Evolutionary conservation across 2,113 vertebrate genomes (phyloP).

Genomic region (Mola mola): DNA sequence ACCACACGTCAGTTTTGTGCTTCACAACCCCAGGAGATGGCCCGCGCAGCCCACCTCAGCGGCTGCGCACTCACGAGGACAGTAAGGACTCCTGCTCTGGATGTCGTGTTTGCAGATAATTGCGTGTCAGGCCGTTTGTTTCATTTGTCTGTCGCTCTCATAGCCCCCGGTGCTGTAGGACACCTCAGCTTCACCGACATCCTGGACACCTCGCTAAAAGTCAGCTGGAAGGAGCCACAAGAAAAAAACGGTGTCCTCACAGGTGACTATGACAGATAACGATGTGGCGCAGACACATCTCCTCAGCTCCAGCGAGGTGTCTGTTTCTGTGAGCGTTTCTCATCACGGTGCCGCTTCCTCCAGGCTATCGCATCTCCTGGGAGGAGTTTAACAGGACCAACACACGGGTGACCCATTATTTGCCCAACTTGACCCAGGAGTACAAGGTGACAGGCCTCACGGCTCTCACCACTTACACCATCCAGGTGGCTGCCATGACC

Average conservation of each 20-base stretch:
- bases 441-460: constrained; percentile 97
- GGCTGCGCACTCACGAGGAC: constrained; percentile 93
- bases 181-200: constrained; percentile 97
- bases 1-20: constrained; percentile 91
- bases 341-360: background rate
- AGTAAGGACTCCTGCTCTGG: constrained; percentile 82
- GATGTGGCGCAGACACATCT: background rate
- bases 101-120: constrained; percentile 13
- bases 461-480: constrained; percentile 97
- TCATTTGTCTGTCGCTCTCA: background rate
- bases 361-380: constrained; percentile 99
- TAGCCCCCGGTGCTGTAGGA: constrained; percentile 94
- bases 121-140: background rate
- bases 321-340: background rate
- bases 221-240: constrained; percentile 96
- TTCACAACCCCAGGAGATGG: constrained; percentile 97
- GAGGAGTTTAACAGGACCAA: constrained; percentile 98
- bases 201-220: constrained; percentile 96
- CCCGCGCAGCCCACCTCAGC: constrained; percentile 89
- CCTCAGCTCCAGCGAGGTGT: background rate
- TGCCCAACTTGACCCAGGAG: constrained; percentile 94
- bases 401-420: constrained; percentile 94
- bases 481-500: constrained; percentile 97
- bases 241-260: constrained; percentile 96
- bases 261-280: constrained; percentile 76